phyloP scores from a whole-genome alignment of 2,113 vertebrate genomes.

The Mola mola region DNA sequence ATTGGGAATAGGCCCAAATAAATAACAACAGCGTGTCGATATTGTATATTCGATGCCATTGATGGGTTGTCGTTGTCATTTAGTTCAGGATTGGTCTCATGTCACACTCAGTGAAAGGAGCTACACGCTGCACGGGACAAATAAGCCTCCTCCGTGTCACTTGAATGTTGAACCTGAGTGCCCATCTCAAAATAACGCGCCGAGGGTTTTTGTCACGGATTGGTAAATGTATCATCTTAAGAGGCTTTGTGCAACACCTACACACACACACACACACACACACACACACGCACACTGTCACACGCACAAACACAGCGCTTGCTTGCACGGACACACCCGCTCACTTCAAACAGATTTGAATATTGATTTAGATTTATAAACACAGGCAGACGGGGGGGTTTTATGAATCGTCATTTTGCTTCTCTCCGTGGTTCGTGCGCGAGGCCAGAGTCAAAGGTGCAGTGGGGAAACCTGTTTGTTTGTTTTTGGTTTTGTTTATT shows the following conservation, averaged over 20 bases:
- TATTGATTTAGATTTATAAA: conserved; percentile 98
- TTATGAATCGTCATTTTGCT: conserved; percentile 67
- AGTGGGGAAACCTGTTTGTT: conserved; percentile 31
- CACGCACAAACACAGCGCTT: conserved; percentile 31
- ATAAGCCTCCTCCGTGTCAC: conserved; percentile 64
- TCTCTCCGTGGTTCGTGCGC: conserved; percentile 50
- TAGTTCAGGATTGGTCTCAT: not conserved
- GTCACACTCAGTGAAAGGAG: conserved; percentile 31
- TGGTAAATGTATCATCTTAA: conserved; percentile 99
- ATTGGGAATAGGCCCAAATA: too few species aligned
- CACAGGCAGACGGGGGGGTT: conserved; percentile 78
- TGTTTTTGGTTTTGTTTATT: too few species aligned
- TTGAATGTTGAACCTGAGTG: conserved; percentile 70
- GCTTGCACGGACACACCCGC: conserved; percentile 93
- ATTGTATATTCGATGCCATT: not conserved
- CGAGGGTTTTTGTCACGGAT: conserved; percentile 96
- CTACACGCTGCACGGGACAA: conserved; percentile 38
- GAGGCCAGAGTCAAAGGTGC: conserved; percentile 75
- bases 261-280: conserved; percentile 84
- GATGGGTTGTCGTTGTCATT: not conserved
- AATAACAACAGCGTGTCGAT: not conserved
- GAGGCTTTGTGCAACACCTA: conserved; percentile 97
- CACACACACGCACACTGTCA: conserved; percentile 42
- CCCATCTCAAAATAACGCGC: conserved; percentile 90
- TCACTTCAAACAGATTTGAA: conserved; percentile 97